Percentiles rank a stretch among this genome's conserved stretches.
phyloP scores from a whole-genome alignment of 1,140 invertebrate species.

The Listronotus bonariensis region DNA sequence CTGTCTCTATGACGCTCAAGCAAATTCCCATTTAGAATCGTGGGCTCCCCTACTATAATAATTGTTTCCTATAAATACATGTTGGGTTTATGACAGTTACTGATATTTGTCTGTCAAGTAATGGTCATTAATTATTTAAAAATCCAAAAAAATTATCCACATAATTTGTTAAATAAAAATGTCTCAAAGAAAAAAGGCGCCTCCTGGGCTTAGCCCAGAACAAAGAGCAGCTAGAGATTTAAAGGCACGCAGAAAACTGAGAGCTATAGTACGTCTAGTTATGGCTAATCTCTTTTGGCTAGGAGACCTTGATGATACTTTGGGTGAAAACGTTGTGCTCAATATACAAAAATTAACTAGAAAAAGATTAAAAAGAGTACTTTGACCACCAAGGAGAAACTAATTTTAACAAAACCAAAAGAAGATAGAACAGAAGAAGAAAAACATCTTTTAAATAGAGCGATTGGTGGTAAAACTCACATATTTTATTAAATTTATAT shows the following conservation, averaged over 20 bases:
- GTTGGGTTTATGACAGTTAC: no score
- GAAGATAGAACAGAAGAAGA: conserved; percentile 60
- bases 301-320: conserved; percentile 55
- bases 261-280: conserved; percentile 60
- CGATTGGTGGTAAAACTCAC: conserved; percentile 55
- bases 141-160: no score
- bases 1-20: no score
- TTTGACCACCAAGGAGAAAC: conserved; percentile 49
- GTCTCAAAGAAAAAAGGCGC: conserved; percentile 11
- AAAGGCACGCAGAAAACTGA: conserved; percentile 61
- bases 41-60: no score
- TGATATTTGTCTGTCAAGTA: no score
- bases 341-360: conserved; percentile 59
- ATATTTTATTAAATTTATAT: neutral
- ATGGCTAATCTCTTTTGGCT: conserved; percentile 63
- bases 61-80: no score
- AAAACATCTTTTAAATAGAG: conserved; percentile 59
- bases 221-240: conserved; percentile 50
- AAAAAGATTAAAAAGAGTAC: conserved; percentile 60
- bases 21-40: no score
- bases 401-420: conserved; percentile 57
- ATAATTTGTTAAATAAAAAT: conserved; percentile 1
- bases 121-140: no score
- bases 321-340: conserved; percentile 60
- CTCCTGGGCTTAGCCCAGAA: conserved; percentile 37